Evolutionary conservation across 2,888 invertebrate genomes (phyloP), one percentile per base, ranked within the genome.

Genomic region (Xestia c-nigrum): DNA sequence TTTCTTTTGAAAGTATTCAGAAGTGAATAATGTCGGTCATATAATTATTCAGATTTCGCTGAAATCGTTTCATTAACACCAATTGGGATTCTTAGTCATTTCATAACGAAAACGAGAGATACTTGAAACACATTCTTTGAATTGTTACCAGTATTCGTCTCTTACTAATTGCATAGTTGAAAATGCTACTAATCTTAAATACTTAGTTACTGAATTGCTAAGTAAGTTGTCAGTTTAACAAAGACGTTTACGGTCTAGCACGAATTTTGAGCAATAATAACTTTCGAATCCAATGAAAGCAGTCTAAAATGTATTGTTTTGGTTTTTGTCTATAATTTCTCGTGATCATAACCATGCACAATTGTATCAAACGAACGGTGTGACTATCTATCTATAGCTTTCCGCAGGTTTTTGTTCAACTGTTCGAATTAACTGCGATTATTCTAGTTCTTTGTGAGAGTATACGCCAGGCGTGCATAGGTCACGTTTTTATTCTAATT

Each of bases 231-330:
- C 50, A 73, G 31, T 70, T 69, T 40, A 71, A 72, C 74, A 78
- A 69, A 69, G 68, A 64, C 63, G 64, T 76, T 79, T 69, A 50
- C 68, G 19, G 73, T 86, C 59, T 74, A 69, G 73, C 80, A 80
- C 76, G 59, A 80, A 78, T 76, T 85, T 83, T 68, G 61, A 70
- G 59, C 77, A 76, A 83, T 84, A 72, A 78, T 80, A 81, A 90
- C 92, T 92, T 92, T 91, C 92, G 89, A 90, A 88, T 87, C 80
- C 80, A 87, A 89, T 89, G 89, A 91, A 90, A 87, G 88, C 83
- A 55, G 68, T 74, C 81, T 79, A 71, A 87, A 86, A 78, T 76
- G 78, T 84, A 91, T 93, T 92, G 92, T 92, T 88, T 87, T 85
- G 80, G 84, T 90, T 92, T 90, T 92, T 92, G 85, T 80, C 50